Base-by-base conservation (phyloP, 2,113 vertebrate species). In the Vicugna pacos region DNA sequence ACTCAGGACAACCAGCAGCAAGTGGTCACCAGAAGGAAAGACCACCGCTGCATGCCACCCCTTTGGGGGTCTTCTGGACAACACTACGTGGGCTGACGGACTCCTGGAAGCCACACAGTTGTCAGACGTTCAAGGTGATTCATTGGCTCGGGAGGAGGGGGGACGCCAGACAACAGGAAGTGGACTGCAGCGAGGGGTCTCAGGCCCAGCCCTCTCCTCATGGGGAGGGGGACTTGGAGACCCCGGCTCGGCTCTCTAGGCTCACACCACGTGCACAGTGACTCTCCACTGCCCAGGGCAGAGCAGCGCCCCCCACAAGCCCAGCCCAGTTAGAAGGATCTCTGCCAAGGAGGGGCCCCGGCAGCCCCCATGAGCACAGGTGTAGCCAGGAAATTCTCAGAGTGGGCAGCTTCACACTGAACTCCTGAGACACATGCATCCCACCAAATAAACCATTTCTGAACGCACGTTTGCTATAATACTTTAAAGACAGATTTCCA, bases 401-500 rank as follows among this genome's bases (percentile, higher is more conserved):
- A 65, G 46, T 10, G 5, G 46, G 13, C 6, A 24, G 17, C 70
- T 72, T 28, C 70, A 81, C 16, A 17, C 17, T 13, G 15, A 42
- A 58, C 56, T 69, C 38, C 26, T 2, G 5, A 94, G 58, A 80
- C 35, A 76, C 6, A 26, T 2, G 10, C 13, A 56, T 2, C 7
- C n/a, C 48, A 76, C 19, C 19, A 35, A 35, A 24, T 8, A 32
- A 50, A 32, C 9, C 50, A 50, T 19, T 84, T 95, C 77, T 22
- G 24, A 56, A 76, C 16, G 28, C 1, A 3, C 84, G 58, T 56
- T 77, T 88, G 20, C 58, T 80, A 12, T 35, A 42, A 79, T 26
- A 38, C 19, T 67, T 93, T 35, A 79, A 24, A 35, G 86, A 80
- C 62, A n/a, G 54, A 84, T 92, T 83, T 87, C 58, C 13, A 88